These are phyloP conservation scores for Geotrypetes seraphini DNA, from an alignment of 2,797 vertebrate genomes.

Conservation along the genomic window DNA sequence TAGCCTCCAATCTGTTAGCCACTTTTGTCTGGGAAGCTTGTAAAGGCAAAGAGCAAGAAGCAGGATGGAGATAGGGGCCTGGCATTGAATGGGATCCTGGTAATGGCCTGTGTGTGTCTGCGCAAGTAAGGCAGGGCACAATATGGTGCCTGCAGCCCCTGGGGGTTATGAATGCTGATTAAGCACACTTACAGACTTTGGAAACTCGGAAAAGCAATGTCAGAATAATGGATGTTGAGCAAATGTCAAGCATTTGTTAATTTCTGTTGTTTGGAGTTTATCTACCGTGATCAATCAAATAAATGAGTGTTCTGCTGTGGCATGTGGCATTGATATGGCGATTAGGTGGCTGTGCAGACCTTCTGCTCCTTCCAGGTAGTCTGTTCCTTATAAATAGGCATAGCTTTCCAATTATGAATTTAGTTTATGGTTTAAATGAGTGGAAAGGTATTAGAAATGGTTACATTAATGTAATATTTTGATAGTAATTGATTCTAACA, in stretches of 20 bases:
- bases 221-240: conserved; percentile 99
- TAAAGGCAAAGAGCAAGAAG: conserved; percentile 75
- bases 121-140: conserved; percentile 89
- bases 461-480: conserved; percentile 30
- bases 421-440: conserved; percentile 39
- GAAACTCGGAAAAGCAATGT: conserved; percentile 97
- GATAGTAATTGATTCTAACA: too few relatives aligned
- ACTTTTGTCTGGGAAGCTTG: conserved; percentile 80
- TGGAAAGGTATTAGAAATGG: conserved; percentile 35
- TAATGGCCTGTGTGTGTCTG: conserved; percentile 96
- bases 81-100: conserved; percentile 74
- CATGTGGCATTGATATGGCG: conserved; percentile 98
- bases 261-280: conserved; percentile 99
- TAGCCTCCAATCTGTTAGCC: conserved; percentile 89
- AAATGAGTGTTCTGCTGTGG: conserved; percentile 81
- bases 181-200: conserved; percentile 98
- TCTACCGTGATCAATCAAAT: conserved; percentile 89
- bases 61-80: conserved; percentile 63
- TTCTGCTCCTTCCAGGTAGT: conserved; percentile 49
- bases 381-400: conserved; percentile 36
- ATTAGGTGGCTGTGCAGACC: conserved; percentile 83
- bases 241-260: conserved; percentile 99
- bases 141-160: conserved; percentile 93
- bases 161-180: conserved; percentile 99
- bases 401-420: conserved; percentile 34